Evolutionary conservation across 2,797 vertebrate genomes (phyloP).

Genomic region (Hippopotamyrus pictus): DNA sequence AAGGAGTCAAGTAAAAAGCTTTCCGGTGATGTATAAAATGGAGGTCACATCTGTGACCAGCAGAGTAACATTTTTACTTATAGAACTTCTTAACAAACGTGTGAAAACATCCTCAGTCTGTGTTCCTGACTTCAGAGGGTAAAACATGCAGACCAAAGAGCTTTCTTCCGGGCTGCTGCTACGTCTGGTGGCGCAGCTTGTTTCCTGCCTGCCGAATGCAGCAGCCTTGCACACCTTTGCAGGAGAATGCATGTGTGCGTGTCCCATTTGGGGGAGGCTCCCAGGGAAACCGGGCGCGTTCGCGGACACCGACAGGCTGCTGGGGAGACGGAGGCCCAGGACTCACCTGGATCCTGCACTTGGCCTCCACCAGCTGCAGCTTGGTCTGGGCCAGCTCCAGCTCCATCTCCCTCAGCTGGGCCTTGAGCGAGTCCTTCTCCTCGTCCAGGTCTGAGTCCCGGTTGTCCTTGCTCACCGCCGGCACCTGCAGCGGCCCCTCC

Average conservation of each 20-base stretch:
- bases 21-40: neutral
- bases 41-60: neutral
- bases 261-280: neutral
- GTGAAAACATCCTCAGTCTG: neutral
- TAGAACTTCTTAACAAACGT: neutral
- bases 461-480: conserved; percentile 54
- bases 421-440: conserved; percentile 86
- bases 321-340: neutral
- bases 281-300: neutral
- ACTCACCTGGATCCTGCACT: conserved; percentile 93
- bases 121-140: neutral
- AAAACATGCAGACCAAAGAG: neutral
- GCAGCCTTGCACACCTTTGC: conserved; percentile 1
- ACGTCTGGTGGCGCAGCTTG: neutral
- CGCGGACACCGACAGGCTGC: neutral
- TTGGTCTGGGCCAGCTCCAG: conserved; percentile 97
- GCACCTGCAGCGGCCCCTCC: conserved; percentile 71
- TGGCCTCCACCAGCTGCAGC: conserved; percentile 96
- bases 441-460: conserved; percentile 70
- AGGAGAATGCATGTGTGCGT: neutral
- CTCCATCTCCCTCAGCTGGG: conserved; percentile 91
- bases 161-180: neutral
- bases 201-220: neutral
- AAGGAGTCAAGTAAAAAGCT: neutral
- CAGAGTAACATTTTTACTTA: neutral